Base-by-base conservation (phyloP, 2,888 invertebrate species). In the Drepanosiphum platanoidis region DNA sequence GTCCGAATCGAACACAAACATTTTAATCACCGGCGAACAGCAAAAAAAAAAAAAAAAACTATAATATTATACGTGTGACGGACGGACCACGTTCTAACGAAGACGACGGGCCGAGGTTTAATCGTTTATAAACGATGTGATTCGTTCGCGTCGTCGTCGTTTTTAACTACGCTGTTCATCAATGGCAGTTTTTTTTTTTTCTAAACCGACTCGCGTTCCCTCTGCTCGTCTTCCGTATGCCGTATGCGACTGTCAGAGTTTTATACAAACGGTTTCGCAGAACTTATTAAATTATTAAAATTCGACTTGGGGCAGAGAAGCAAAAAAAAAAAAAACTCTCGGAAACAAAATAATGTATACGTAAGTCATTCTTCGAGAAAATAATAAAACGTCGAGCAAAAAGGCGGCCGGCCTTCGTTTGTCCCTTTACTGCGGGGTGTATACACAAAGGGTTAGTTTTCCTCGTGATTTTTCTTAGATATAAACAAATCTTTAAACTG, bases 341-440 rank as follows among this genome's bases (percentile, higher is more conserved):
- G 22, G 52, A 18, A 22, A 64, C 39, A 32, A 64, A 52, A 30
- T 39, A 11, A 22, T 75, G 30, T 46, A 18, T 13, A 64, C 7
- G 4, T 58, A 36, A 15, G 18, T 18, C 13, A 64, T 78, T 64
- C 22, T 78, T 42, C 22, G 22, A 39, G 30, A 30, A 34, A 78
- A 75, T 36, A 36, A 78, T 78, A 78, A 78, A 64, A 30, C 39
- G 42, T 42, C 22, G 22, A 64, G 39, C 30, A 64, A 78, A 64
- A 64, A 58, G n/a, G 15, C 34, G 61, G 22, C 30, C 64, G 32
- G 58, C n/a, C 22, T 15, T 15, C 36, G 4, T 75, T 58, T 36
- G 58, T 58, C 36, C 9, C 34, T 8, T 58, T 15, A 9, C 8
- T 11, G 11, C 32, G 7, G 22, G 15, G 7, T 11, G n/a, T n/a